Conservation (phyloP, 2,888 invertebrate species). For the Acleris cristana region DNA sequence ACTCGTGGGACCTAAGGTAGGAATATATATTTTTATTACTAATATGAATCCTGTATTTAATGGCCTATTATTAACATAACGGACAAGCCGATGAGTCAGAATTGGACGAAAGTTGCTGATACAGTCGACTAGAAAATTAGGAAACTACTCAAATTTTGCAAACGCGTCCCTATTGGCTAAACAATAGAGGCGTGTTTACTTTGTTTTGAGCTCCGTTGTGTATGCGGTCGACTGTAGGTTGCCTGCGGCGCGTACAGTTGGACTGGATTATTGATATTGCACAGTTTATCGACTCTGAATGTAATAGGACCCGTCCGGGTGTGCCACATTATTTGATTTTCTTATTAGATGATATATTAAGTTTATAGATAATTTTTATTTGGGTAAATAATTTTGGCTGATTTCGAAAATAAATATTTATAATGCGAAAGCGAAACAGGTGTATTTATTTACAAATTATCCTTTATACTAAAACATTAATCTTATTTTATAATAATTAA, state of each 20-base stretch:
- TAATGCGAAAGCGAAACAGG: constrained; percentile 66
- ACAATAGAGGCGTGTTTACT: neutral
- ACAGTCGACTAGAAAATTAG: neutral
- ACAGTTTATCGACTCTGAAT: constrained; percentile 18
- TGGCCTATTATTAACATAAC: constrained; percentile 32
- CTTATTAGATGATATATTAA: constrained; percentile 67
- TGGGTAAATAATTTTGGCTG: constrained; percentile 79
- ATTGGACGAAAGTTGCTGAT: constrained; percentile 1
- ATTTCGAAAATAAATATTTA: constrained; percentile 79
- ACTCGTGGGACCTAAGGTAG: constrained; percentile 24
- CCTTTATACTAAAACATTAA: constrained; percentile 8
- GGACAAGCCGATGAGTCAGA: constrained; percentile 15
- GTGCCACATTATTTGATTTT: constrained; percentile 52
- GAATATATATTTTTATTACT: constrained; percentile 34
- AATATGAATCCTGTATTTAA: constrained; percentile 32
- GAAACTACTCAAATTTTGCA: neutral
- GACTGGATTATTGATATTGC: constrained; percentile 21
- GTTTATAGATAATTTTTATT: constrained; percentile 77
- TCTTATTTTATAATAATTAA: too few species aligned
- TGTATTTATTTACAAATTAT: constrained; percentile 51
- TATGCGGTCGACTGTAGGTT: neutral
- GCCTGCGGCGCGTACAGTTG: constrained; percentile 6
- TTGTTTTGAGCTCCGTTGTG: neutral
- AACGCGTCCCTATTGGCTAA: neutral
- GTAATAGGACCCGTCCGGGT: constrained; percentile 39